Evolutionary conservation across 2,888 invertebrate genomes (phyloP).

Genomic region (Unio delphinus): DNA sequence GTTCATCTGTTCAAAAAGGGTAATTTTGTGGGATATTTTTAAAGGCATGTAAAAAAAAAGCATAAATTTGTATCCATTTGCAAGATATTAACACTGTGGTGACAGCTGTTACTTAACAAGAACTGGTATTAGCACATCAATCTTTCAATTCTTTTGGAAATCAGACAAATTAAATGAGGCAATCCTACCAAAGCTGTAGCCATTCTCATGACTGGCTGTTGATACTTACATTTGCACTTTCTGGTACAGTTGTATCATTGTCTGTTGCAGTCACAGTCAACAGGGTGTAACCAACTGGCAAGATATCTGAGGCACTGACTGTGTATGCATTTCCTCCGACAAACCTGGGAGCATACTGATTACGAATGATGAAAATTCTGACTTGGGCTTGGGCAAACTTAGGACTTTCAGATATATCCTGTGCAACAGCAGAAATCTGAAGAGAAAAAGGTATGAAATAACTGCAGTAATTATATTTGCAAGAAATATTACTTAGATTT

Average conservation of each 20-base stretch:
- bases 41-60: too few relatives aligned
- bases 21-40: too few relatives aligned
- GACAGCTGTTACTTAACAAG: too few relatives aligned
- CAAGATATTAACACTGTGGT: too few relatives aligned
- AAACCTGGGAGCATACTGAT: slow-evolving; percentile 32
- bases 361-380: slow-evolving; percentile 35
- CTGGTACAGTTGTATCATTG: slow-evolving; percentile 18
- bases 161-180: too few relatives aligned
- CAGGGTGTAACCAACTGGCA: slow-evolving; percentile 12
- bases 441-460: slow-evolving; percentile 3
- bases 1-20: too few relatives aligned
- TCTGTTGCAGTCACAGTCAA: slow-evolving; percentile 29
- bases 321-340: slow-evolving; percentile 2
- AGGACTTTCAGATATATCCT: slow-evolving; percentile 33
- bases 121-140: too few relatives aligned
- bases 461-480: too few relatives aligned
- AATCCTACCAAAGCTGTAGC: too few relatives aligned
- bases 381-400: slow-evolving; percentile 29
- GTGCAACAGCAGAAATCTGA: slow-evolving; percentile 34
- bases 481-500: too few relatives aligned
- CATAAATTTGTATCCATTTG: too few relatives aligned
- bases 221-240: slow-evolving; percentile 33
- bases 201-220: not conserved
- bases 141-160: too few relatives aligned
- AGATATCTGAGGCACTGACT: slow-evolving; percentile 15